These are phyloP conservation scores for Anthonomus grandis DNA, from an alignment of 1,140 invertebrate species.

Conservation along the genomic window DNA sequence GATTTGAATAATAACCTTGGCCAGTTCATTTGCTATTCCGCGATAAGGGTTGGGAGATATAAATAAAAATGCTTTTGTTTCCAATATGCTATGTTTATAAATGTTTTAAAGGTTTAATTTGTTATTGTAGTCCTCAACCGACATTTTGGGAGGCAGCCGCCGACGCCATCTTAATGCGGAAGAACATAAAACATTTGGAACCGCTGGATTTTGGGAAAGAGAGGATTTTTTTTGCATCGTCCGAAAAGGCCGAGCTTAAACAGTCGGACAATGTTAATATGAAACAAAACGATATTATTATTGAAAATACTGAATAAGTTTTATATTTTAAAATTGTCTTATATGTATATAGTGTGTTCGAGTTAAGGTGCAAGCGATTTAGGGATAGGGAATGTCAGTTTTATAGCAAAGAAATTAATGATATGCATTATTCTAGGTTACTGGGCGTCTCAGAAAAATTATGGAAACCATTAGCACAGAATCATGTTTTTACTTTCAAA, in stretches of 20 bases:
- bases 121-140: constrained; percentile 26
- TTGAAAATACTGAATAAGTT: constrained; percentile 25
- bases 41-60: not conserved
- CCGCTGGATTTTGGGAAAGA: not conserved
- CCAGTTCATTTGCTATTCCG: constrained; percentile 1
- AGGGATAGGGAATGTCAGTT: no score
- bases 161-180: constrained; percentile 35
- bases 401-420: no score
- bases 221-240: constrained; percentile 8
- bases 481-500: no score
- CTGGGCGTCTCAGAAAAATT: no score
- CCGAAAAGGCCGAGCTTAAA: constrained; percentile 6
- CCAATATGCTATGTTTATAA: not conserved
- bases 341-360: no score
- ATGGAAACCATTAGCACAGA: no score
- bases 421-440: no score
- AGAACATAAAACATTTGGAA: constrained; percentile 24
- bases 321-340: no score
- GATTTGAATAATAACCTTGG: constrained; percentile 1
- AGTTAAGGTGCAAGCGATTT: no score
- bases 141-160: constrained; percentile 43
- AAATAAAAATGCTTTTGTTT: not conserved
- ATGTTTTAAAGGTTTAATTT: not conserved
- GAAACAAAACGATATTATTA: constrained; percentile 21
- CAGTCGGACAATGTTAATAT: constrained; percentile 7